These are phyloP conservation scores for Littorina saxatilis DNA, from an alignment of 1,140 invertebrate genomes.

Conservation along the genomic window DNA sequence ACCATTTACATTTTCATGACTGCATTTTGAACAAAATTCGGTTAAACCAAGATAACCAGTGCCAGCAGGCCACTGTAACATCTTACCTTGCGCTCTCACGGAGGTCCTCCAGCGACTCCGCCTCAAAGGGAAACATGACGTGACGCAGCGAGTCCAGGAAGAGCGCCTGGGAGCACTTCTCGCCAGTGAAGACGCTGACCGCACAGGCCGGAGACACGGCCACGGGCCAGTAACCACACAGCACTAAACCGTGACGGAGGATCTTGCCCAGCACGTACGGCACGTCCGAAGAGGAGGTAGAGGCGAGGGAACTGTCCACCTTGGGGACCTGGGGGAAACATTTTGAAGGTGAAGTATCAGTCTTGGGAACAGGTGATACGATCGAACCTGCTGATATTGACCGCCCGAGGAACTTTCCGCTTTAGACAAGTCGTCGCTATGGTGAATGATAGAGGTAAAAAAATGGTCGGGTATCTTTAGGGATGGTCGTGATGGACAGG, in stretches of 20 bases:
- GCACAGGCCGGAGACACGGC: conserved; percentile 20
- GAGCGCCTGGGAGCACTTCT: conserved; percentile 11
- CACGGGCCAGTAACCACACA: conserved; percentile 30
- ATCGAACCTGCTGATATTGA: too few relatives aligned
- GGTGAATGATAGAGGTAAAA: too few relatives aligned
- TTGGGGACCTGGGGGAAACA: background rate
- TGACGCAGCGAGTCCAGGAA: background rate
- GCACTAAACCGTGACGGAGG: conserved; percentile 13
- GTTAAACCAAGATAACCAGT: too few relatives aligned
- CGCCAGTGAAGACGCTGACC: conserved; percentile 16
- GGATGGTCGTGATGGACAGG: too few relatives aligned
- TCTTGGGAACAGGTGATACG: too few relatives aligned
- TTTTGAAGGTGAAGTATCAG: too few relatives aligned
- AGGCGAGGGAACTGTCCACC: background rate
- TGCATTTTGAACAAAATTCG: too few relatives aligned
- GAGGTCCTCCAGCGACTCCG: background rate
- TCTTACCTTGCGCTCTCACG: background rate
- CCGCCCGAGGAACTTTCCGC: too few relatives aligned
- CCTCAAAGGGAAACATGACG: conserved; percentile 25
- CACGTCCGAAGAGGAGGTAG: background rate
- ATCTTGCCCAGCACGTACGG: conserved; percentile 32
- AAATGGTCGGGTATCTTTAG: too few relatives aligned
- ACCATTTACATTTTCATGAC: too few relatives aligned
- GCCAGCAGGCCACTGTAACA: too few relatives aligned
- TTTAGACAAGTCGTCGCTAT: too few relatives aligned